These are phyloP conservation scores for Philantomba maxwellii DNA, from an alignment of 2,113 vertebrate genomes.

Conservation along the genomic window DNA sequence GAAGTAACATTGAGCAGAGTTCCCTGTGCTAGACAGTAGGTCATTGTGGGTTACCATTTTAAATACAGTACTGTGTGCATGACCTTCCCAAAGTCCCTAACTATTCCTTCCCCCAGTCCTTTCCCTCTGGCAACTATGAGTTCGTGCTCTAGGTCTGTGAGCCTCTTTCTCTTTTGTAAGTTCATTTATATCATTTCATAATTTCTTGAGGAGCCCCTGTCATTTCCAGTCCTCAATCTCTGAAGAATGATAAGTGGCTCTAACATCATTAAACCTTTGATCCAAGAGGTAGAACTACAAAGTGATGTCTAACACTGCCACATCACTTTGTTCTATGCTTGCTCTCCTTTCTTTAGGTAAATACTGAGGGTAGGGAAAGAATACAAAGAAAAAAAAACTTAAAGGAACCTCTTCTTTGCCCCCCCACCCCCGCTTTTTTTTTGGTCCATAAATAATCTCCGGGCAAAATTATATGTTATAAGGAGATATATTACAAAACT, in stretches of 20 bases:
- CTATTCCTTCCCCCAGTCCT: neutral
- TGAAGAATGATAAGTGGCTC: neutral
- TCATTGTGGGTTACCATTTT: neutral
- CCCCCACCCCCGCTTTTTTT: neutral
- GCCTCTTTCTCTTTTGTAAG: neutral
- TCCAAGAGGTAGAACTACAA: neutral
- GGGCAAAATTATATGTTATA: conserved; percentile 53
- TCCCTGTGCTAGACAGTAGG: neutral
- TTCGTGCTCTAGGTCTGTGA: neutral
- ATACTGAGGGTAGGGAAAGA: neutral
- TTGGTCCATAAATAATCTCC: conserved; percentile 36
- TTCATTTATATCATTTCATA: neutral
- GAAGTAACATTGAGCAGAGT: neutral
- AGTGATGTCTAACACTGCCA: neutral
- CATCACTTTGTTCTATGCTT: neutral
- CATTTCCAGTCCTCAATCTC: neutral
- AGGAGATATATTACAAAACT: conserved; percentile 35
- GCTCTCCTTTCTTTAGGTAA: conserved; percentile 3
- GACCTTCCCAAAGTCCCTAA: neutral
- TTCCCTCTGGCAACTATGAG: neutral
- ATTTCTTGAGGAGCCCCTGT: neutral
- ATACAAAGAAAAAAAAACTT: neutral
- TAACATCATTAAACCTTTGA: neutral
- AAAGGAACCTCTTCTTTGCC: neutral
- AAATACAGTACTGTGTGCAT: neutral